These are phyloP conservation scores for Alethe diademata DNA, from an alignment of 2,113 vertebrate genomes.

Conservation along the genomic window DNA sequence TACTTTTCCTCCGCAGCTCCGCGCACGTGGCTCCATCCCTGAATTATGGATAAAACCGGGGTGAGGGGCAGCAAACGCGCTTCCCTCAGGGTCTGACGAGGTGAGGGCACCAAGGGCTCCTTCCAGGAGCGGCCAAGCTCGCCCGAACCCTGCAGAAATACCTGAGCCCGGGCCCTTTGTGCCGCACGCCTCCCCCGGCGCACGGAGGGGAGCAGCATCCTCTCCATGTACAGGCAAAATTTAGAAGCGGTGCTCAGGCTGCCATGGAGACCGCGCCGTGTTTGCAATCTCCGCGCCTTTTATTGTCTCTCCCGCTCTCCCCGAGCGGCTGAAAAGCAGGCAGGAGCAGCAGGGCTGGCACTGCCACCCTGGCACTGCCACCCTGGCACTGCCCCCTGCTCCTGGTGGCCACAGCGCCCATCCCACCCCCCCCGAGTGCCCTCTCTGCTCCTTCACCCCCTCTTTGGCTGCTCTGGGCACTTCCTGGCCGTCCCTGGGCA, in stretches of 20 bases:
- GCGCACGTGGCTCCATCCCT: neutral
- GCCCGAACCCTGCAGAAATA: neutral
- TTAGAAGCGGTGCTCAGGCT: conserved; percentile 50
- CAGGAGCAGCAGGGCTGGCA: neutral
- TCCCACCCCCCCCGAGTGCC: neutral
- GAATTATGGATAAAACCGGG: accelerated
- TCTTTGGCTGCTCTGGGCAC: neutral
- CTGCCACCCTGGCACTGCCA: neutral
- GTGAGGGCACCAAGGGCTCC: neutral
- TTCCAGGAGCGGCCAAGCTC: neutral
- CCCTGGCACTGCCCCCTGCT: neutral
- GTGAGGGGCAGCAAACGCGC: accelerated
- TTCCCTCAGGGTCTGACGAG: no score
- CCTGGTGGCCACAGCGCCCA: neutral
- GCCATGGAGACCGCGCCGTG: conserved; percentile 60
- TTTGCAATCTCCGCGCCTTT: neutral
- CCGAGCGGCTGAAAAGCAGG: neutral
- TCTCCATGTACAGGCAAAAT: neutral
- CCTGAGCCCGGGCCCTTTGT: neutral
- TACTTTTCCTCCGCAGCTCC: neutral
- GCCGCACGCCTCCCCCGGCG: neutral
- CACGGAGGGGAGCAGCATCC: neutral
- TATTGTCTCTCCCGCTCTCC: neutral
- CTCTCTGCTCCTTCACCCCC: neutral
- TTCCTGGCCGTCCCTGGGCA: neutral